These are phyloP conservation scores for Bombycilla garrulus DNA, from an alignment of 2,113 vertebrate genomes.

Conservation along the genomic window DNA sequence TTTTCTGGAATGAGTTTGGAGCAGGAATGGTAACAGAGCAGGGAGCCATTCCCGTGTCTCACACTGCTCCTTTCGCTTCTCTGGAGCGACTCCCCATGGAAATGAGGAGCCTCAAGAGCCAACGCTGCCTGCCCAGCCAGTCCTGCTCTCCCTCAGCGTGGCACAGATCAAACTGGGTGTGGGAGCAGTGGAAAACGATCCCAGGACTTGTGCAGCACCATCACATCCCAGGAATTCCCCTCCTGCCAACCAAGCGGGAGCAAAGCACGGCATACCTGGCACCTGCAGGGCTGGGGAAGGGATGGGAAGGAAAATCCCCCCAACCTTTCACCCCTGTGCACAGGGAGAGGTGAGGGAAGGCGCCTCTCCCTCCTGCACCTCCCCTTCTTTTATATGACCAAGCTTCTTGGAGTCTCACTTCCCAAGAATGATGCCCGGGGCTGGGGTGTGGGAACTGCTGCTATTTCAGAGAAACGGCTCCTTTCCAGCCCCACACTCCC, in stretches of 20 bases:
- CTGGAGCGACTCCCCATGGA: not conserved
- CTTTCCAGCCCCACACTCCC: constrained; percentile 56
- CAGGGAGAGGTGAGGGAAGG: not conserved
- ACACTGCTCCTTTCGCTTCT: not conserved
- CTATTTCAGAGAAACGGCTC: constrained; percentile 46
- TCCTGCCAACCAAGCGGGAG: not conserved
- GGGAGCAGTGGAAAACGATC: not conserved
- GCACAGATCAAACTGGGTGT: not conserved
- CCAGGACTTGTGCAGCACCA: not conserved
- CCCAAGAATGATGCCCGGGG: constrained; percentile 71
- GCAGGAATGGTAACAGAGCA: not conserved
- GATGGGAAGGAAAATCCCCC: not conserved
- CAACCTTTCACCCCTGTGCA: not conserved
- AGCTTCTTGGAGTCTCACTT: constrained; percentile 61
- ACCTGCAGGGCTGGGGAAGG: not conserved
- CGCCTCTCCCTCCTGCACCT: constrained; percentile 44
- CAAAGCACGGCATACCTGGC: rapidly evolving
- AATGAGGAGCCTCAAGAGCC: not conserved
- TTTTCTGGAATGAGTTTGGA: not conserved
- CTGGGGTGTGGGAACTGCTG: constrained; percentile 52
- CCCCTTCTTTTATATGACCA: constrained; percentile 28
- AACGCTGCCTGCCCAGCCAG: not conserved
- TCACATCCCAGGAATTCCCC: not conserved
- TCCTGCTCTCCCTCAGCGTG: not conserved
- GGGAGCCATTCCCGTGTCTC: not conserved